Evolutionary conservation across 2,113 vertebrate genomes (phyloP).

Genomic region (Leiothrix lutea): DNA sequence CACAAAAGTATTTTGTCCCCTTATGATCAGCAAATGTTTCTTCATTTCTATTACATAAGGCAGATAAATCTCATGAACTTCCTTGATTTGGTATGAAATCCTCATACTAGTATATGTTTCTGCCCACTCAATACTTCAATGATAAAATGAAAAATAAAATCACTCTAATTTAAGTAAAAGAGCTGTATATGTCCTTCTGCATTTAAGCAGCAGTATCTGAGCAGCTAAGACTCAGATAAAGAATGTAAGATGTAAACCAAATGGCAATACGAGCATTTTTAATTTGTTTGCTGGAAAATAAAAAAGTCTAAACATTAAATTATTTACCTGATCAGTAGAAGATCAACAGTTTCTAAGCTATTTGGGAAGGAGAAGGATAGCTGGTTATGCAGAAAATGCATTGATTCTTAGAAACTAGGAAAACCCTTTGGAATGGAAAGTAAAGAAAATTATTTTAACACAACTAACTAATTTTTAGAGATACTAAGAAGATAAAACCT

Average conservation of each 20-base stretch:
- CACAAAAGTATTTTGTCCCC: background rate
- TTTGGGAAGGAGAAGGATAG: background rate
- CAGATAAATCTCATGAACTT: background rate
- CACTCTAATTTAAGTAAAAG: background rate
- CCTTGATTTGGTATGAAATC: background rate
- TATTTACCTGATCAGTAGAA: background rate
- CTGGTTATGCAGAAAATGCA: background rate
- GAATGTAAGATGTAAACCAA: background rate
- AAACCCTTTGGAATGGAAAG: accelerated
- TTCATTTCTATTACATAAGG: background rate
- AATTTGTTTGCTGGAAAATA: background rate
- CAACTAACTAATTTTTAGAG: background rate
- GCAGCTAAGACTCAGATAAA: background rate
- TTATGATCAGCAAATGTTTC: background rate
- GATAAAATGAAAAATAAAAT: background rate
- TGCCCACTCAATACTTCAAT: background rate
- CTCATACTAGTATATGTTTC: background rate
- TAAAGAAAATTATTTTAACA: background rate
- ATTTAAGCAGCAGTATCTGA: background rate
- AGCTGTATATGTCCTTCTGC: background rate
- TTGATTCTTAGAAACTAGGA: background rate
- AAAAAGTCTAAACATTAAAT: background rate
- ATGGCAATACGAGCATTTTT: background rate
- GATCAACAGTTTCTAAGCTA: background rate
- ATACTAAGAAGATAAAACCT: background rate